A percentile compares a stretch with the other conserved stretches of the same genome.
Conservation (phyloP, 1,140 invertebrate species). For the Rhyzopertha dominica region DNA sequence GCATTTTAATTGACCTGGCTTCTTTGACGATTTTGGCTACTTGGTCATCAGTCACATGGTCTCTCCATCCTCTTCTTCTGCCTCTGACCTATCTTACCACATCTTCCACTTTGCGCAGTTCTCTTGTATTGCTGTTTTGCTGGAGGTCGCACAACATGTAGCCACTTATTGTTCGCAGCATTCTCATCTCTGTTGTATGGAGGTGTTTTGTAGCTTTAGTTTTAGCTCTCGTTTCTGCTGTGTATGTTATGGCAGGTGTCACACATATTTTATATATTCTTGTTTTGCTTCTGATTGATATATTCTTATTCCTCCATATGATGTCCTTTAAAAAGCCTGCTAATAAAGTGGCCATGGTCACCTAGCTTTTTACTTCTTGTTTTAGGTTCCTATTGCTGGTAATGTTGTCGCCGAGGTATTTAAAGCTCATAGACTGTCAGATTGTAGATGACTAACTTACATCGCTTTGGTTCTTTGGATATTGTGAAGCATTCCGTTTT, state of each 20-base stretch:
- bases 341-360: not conserved
- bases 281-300: not conserved
- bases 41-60: not conserved
- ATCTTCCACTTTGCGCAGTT: not conserved
- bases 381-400: too few relatives aligned
- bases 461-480: too few relatives aligned
- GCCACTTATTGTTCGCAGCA: not conserved
- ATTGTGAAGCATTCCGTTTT: not conserved
- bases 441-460: not conserved
- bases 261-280: not conserved
- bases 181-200: too few relatives aligned
- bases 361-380: not conserved
- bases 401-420: not conserved
- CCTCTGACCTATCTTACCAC: not conserved
- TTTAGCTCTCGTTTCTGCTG: slow-evolving; percentile 1
- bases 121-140: slow-evolving; percentile 1
- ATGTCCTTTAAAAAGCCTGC: not conserved
- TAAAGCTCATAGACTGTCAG: not conserved
- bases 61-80: not conserved
- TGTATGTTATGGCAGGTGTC: not conserved
- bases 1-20: too few relatives aligned
- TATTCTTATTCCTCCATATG: slow-evolving; percentile 1
- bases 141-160: not conserved
- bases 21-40: too few relatives aligned
- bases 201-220: not conserved